These are phyloP conservation scores for Desmophyllum pertusum DNA, from an alignment of 92 coral and sea anemone genomes.

Conservation along the genomic window DNA sequence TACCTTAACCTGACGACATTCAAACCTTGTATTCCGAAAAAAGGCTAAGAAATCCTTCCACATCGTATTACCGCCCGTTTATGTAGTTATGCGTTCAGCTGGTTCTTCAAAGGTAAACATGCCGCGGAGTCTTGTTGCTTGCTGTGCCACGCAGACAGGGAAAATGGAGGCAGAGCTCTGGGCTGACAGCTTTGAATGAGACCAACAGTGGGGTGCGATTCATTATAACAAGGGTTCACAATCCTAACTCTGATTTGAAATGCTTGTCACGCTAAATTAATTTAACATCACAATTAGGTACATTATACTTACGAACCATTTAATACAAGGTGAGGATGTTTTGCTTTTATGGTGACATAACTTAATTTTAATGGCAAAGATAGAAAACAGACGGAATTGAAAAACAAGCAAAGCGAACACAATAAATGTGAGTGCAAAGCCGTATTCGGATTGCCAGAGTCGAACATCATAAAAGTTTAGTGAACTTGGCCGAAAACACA, in stretches of 20 bases:
- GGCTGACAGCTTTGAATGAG: no score
- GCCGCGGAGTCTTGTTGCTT: neutral
- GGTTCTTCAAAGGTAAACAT: neutral
- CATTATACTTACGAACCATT: neutral
- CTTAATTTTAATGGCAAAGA: neutral
- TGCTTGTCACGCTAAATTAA: neutral
- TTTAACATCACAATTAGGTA: neutral
- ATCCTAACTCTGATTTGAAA: no score
- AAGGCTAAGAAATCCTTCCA: no score
- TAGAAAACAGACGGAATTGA: neutral
- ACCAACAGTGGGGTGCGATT: no score
- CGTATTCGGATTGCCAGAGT: neutral
- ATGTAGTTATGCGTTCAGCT: conserved; percentile 2
- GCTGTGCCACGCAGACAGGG: conserved; percentile 1
- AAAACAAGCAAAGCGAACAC: neutral
- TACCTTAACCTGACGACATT: no score
- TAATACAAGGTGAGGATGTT: neutral
- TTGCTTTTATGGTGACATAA: neutral
- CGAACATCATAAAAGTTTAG: neutral
- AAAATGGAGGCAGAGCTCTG: no score
- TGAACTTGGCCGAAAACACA: neutral
- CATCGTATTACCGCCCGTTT: no score
- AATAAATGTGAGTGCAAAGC: neutral
- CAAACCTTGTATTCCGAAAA: no score
- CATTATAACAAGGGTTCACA: no score